Conservation (phyloP, 2,888 invertebrate genomes). For the Druceiella hillmani region DNA sequence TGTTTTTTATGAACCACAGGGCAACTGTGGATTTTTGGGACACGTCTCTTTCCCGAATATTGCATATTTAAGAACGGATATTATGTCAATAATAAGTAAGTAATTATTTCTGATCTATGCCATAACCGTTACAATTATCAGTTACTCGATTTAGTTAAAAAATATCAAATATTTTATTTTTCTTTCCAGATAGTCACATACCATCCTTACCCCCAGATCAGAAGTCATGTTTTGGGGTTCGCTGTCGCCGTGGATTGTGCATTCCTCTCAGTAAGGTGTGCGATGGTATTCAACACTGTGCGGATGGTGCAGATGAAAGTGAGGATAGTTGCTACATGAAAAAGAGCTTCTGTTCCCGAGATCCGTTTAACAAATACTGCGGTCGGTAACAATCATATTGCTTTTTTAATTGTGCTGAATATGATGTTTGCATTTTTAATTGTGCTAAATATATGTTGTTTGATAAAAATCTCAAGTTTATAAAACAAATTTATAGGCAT, state of each 20-base stretch:
- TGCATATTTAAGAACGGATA: slow-evolving; percentile 46
- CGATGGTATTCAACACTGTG: slow-evolving; percentile 63
- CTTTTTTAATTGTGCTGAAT: no score
- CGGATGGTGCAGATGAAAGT: slow-evolving; percentile 63
- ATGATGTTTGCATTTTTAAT: no score
- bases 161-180: no score
- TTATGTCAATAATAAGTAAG: slow-evolving; percentile 48
- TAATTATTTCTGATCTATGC: slow-evolving; percentile 11
- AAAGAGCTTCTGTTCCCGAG: slow-evolving; percentile 23
- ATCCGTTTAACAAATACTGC: slow-evolving; percentile 11
- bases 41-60: slow-evolving; percentile 47
- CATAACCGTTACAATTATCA: slow-evolving; percentile 18
- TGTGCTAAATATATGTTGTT: no score
- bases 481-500: no score
- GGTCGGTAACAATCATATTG: slow-evolving; percentile 14
- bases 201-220: no score
- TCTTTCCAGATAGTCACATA: no score
- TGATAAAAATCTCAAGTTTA: no score
- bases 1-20: slow-evolving; percentile 54
- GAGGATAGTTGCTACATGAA: slow-evolving; percentile 40
- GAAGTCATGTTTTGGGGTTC: no score
- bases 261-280: slow-evolving; percentile 54
- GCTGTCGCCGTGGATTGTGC: slow-evolving; percentile 68
- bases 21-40: slow-evolving; percentile 49
- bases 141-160: no score